Conservation (phyloP, 2,113 vertebrate species). For the Paramormyrops kingsleyae region DNA sequence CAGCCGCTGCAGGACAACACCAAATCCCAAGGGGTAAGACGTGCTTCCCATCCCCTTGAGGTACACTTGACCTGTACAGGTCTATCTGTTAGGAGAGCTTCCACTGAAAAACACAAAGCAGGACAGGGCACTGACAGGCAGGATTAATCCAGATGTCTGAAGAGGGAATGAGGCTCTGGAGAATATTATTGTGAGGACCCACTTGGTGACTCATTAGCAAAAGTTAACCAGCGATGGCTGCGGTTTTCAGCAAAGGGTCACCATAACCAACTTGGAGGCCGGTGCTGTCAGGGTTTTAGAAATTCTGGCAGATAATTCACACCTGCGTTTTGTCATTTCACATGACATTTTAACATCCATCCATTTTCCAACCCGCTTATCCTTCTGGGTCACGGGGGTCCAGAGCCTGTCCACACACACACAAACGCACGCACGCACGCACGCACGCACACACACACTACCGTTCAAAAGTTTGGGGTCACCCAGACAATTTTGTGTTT, state of each 20-base stretch:
- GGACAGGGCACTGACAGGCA: not conserved
- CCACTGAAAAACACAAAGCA: not conserved
- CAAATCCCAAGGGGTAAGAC: not conserved
- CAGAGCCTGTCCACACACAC: too few relatives aligned
- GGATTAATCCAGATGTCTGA: not conserved
- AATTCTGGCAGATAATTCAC: not conserved
- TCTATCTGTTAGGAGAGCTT: not conserved
- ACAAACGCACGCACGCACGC: too few relatives aligned
- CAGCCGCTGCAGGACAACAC: not conserved
- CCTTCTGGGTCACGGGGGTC: too few relatives aligned
- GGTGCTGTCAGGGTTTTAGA: not conserved
- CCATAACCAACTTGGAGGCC: not conserved
- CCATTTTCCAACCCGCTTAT: too few relatives aligned
- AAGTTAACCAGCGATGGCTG: not conserved
- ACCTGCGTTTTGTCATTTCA: not conserved
- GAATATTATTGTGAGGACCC: not conserved
- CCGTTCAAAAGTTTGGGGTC: too few relatives aligned
- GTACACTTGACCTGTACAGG: not conserved
- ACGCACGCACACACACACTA: too few relatives aligned
- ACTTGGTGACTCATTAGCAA: not conserved
- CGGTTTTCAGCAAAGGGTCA: not conserved
- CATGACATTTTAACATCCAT: not conserved
- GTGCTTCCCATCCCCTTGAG: not conserved
- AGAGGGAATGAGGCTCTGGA: not conserved
- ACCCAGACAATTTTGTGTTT: too few relatives aligned